Conservation (phyloP, 2,888 invertebrate species). For the Dione juno region DNA sequence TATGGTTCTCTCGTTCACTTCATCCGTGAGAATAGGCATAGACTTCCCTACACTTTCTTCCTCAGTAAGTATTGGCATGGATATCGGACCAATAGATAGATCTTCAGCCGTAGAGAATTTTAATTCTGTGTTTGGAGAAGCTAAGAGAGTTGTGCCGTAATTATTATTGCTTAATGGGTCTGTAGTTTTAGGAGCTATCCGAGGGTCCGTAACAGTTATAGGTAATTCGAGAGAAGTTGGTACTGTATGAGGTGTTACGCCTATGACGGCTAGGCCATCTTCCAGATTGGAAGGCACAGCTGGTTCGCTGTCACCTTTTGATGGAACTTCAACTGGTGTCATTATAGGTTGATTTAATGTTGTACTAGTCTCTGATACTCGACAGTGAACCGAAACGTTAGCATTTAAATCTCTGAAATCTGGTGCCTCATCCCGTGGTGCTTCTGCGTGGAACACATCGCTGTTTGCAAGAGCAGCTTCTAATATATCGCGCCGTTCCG, state of each 20-base stretch:
- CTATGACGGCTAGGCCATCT: slow-evolving; percentile 84
- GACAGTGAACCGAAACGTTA: slow-evolving; percentile 80
- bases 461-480: slow-evolving; percentile 90
- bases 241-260: slow-evolving; percentile 82
- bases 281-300: slow-evolving; percentile 72
- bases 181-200: slow-evolving; percentile 84
- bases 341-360: slow-evolving; percentile 91
- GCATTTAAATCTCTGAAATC: slow-evolving; percentile 85
- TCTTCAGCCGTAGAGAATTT: slow-evolving; percentile 63
- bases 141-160: slow-evolving; percentile 58
- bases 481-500: slow-evolving; percentile 87
- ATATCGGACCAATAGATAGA: slow-evolving; percentile 70
- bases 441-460: slow-evolving; percentile 86
- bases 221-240: slow-evolving; percentile 89
- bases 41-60: slow-evolving; percentile 67
- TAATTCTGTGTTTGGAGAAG: slow-evolving; percentile 70
- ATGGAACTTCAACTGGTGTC: slow-evolving; percentile 90
- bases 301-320: slow-evolving; percentile 69
- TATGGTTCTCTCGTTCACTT: slow-evolving; percentile 59
- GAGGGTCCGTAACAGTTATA: slow-evolving; percentile 90
- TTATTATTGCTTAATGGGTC: slow-evolving; percentile 66
- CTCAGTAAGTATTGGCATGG: slow-evolving; percentile 85
- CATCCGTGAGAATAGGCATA: slow-evolving; percentile 76
- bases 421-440: slow-evolving; percentile 82
- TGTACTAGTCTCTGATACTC: slow-evolving; percentile 89